Evolutionary conservation across 2,888 invertebrate genomes (phyloP).

Genomic region (Creontiades dilutus): DNA sequence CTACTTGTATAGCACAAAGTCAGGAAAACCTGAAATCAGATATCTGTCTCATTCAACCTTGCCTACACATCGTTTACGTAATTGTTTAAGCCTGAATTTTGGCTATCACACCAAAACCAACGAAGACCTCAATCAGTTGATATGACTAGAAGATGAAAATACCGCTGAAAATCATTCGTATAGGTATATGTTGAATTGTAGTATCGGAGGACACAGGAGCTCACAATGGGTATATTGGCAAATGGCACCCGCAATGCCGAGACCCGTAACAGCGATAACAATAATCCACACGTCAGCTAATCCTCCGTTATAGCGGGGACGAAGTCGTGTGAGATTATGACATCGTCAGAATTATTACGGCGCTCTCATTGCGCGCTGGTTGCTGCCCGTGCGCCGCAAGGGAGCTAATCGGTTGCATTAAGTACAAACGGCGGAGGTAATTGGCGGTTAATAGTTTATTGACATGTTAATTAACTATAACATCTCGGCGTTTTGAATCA

Average conservation of each 20-base stretch:
- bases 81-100: too few species aligned
- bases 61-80: too few species aligned
- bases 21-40: too few species aligned
- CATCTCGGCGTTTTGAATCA: conserved; percentile 32
- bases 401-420: conserved; percentile 25
- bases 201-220: too few species aligned
- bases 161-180: too few species aligned
- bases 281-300: conserved; percentile 7
- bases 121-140: too few species aligned
- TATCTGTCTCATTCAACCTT: too few species aligned
- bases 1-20: too few species aligned
- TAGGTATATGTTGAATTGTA: too few species aligned
- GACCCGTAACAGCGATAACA: background rate
- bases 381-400: background rate
- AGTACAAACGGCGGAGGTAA: conserved; percentile 29
- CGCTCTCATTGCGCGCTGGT: background rate
- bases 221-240: background rate
- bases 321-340: conserved; percentile 4
- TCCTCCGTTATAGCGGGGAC: background rate
- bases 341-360: background rate
- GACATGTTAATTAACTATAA: conserved; percentile 31
- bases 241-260: background rate
- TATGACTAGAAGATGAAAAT: too few species aligned
- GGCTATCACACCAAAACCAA: too few species aligned
- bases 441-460: conserved; percentile 33